A percentile compares a stretch with the other conserved stretches of the same genome.
Conservation (phyloP, 2,113 vertebrate species). For the Motacilla tschutschensis region DNA sequence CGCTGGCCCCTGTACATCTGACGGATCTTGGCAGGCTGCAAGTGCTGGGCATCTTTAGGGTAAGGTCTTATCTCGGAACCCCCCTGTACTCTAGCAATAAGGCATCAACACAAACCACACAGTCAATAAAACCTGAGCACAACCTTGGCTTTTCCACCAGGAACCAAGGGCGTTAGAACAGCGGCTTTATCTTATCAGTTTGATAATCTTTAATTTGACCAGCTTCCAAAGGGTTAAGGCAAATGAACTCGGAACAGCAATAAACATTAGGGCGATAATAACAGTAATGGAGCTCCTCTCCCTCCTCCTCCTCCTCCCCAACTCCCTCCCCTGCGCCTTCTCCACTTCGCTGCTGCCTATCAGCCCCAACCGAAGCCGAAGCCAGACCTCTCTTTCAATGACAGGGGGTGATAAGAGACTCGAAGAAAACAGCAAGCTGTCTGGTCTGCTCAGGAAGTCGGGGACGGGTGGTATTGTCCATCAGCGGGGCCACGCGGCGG, state of each 20-base stretch:
- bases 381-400: slow-evolving; percentile 63
- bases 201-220: slow-evolving; percentile 70
- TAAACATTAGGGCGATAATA: slow-evolving; percentile 25
- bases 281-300: not conserved
- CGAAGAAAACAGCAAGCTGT: slow-evolving; percentile 73
- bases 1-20: not conserved
- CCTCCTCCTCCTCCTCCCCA: not conserved
- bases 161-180: slow-evolving; percentile 49
- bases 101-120: slow-evolving; percentile 27
- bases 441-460: slow-evolving; percentile 78
- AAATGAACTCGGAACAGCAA: slow-evolving; percentile 16
- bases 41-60: not conserved
- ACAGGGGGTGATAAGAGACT: slow-evolving; percentile 73
- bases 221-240: slow-evolving; percentile 76
- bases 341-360: slow-evolving; percentile 49
- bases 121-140: slow-evolving; percentile 64
- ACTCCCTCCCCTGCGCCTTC: not conserved
- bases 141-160: not conserved
- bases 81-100: not conserved
- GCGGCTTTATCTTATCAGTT: slow-evolving; percentile 68
- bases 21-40: not conserved
- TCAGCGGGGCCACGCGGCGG: slow-evolving; percentile 54
- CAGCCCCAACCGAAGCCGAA: slow-evolving; percentile 66
- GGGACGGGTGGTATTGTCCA: slow-evolving; percentile 66
- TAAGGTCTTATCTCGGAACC: not conserved